Base-by-base conservation (phyloP, 2,797 vertebrate genomes). In the Nannoperca obscura region DNA sequence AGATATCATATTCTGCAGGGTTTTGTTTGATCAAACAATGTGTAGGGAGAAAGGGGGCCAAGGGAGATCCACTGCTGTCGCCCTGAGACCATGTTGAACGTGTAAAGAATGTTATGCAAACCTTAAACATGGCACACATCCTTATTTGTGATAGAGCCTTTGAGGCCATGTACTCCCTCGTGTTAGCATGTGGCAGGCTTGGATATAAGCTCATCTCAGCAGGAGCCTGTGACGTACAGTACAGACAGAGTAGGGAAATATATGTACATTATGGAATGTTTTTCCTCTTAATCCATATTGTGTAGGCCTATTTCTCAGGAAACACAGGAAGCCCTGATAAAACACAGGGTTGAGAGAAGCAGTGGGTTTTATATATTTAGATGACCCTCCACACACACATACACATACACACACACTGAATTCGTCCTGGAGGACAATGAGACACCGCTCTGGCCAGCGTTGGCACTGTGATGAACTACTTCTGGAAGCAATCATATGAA, bases 401-500 rank as follows among this genome's bases (percentile, higher is more conserved):
- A 19, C 53, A 12, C 36, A 34, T 30, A 32, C 34, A 36, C 63
- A 73, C 38, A 84, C 20, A 44, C 46, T 60, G 50, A 10, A 73
- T 62, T 19, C 30, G n/a, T 76, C 68, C 53, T 74, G 82, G 69
- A 86, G 83, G 85, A 86, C 88, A 85, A 78, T 67, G 69, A 89
- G 82, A 89, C 69, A 60, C 62, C 50, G 80, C 81, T 89, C 70
- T 71, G 74, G 73, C 84, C 81, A 24, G 73, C 34, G 34, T 74
- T 82, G 89, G 77, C 80, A 88, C 62, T 72, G 86, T 92, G 90
- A 94, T 87, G 73, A 90, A 92, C 89, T 88, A 87, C 82, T 92
- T 90, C 81, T 86, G 75, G 84, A 91, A 85, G 77, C 93, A 93
- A 93, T 93, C 88, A 90, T 78, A 81, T 40, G 84, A 91, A 94